These are phyloP conservation scores for Drosophila infuscata DNA, from an alignment of 2,888 invertebrate genomes.

Conservation along the genomic window DNA sequence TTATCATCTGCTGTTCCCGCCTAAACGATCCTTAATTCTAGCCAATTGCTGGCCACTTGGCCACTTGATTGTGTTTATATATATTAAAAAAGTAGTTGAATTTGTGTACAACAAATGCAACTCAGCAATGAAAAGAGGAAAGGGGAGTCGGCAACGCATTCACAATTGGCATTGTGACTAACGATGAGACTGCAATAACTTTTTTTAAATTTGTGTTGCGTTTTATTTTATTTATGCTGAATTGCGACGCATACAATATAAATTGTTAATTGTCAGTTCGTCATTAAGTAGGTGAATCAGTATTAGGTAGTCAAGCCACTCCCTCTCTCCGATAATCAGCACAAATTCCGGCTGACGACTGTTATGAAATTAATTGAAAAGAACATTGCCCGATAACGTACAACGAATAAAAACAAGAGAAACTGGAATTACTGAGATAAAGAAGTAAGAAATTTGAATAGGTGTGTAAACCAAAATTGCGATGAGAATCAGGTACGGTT, in stretches of 20 bases:
- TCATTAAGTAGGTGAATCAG: conserved; percentile 62
- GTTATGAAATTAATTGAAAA: conserved; percentile 52
- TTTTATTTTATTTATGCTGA: conserved; percentile 1
- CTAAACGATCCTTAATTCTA: conserved; percentile 24
- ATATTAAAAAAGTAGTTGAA: not conserved
- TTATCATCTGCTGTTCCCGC: conserved; percentile 26
- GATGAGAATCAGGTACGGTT: conserved; percentile 24
- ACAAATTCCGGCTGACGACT: conserved; percentile 43
- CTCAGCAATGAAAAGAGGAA: not conserved
- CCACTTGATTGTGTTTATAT: conserved; percentile 3
- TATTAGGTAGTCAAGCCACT: conserved; percentile 44
- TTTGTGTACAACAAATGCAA: not conserved
- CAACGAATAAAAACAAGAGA: not conserved
- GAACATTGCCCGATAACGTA: conserved; percentile 52
- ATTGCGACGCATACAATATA: conserved; percentile 5
- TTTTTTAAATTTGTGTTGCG: not conserved
- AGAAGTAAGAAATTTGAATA: conserved; percentile 15
- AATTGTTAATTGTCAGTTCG: conserved; percentile 61
- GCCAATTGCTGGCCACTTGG: conserved; percentile 44
- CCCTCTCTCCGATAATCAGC: conserved; percentile 27
- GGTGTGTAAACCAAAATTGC: not conserved
- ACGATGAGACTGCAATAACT: not conserved
- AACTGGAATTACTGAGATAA: not conserved
- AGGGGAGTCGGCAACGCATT: not conserved
- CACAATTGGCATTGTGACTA: conserved; percentile 29